Evolutionary conservation across 2,888 invertebrate species (phyloP), one percentile per base, ranked within the genome.

Genomic region (Stenchaetothrips biformis): DNA sequence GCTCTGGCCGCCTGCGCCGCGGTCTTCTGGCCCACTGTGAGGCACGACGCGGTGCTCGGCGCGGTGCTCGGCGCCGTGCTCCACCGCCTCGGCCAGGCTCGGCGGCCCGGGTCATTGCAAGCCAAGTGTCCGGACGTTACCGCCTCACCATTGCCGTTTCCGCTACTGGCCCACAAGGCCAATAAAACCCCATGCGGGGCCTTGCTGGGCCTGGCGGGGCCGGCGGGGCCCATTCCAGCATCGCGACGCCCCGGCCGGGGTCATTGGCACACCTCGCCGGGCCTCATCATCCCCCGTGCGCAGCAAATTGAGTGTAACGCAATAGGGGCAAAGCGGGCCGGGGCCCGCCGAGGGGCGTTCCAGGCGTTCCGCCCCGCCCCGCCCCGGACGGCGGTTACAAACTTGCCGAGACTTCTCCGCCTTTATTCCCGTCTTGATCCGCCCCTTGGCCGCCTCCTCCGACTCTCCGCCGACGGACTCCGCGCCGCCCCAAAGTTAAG

Each of bases 41-140:
- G n/a, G n/a, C n/a, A n/a, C n/a, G n/a, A n/a, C n/a, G n/a, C 37
- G 2, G 37, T 1, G 37, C 37, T 37, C 21, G 21, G 25, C 67
- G 13, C 9, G 53, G 53, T 9, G 53, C 53, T 9, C 53, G 1
- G 53, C 6, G 53, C 53, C 2, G 53, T 53, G 53, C 53, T 37
- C 37, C 4, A 37, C 37, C 37, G 37, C 37, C 37, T 37, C 37
- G 37, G 37, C 37, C 53, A n/a, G 53, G 53, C 13, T 7, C 53
- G 2, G 11, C 21, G 9, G 67, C 67, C 67, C 21, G 67, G 67
- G 67, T 74, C 67, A 74, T 74, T 74, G 67, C 67, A 74, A 74
- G 67, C 67, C 67, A 74, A 74, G 67, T 74, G 67, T 74, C 67
- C 67, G 67, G 67, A 74, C 67, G 67, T 74, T 74, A 74, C 67